These are phyloP conservation scores for Lasioglossum oenotherae DNA, from an alignment of 2,888 invertebrate species.

Conservation along the genomic window DNA sequence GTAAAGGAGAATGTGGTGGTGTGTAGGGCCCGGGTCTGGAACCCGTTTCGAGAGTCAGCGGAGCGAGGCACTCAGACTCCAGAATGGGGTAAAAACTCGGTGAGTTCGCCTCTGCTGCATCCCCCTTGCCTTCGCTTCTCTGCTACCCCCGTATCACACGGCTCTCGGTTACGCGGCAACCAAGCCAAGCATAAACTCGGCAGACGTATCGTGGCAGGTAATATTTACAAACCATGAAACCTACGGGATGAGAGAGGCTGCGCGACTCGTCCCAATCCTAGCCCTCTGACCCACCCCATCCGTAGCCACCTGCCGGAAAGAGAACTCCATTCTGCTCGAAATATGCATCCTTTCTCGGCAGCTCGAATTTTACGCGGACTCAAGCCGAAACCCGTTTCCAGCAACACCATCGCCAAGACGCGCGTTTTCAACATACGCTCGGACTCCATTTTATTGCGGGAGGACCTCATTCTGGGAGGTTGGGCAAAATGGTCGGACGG, in stretches of 20 bases:
- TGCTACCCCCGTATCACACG: constrained; percentile 71
- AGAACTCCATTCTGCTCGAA: constrained; percentile 16
- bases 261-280: constrained; percentile 4
- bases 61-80: constrained; percentile 82
- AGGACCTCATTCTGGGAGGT: not conserved
- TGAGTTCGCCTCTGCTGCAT: constrained; percentile 73
- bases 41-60: constrained; percentile 82
- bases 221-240: constrained; percentile 82
- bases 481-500: not conserved
- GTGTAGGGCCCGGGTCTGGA: constrained; percentile 71
- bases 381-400: constrained; percentile 15
- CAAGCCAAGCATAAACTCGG: constrained; percentile 80
- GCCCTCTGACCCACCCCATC: constrained; percentile 33
- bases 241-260: constrained; percentile 58
- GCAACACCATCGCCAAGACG: not conserved
- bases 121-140: constrained; percentile 30
- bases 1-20: constrained; percentile 63
- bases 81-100: constrained; percentile 82
- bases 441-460: not conserved
- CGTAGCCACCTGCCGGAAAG: constrained; percentile 49
- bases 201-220: constrained; percentile 78
- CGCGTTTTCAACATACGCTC: not conserved
- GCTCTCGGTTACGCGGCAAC: constrained; percentile 79
- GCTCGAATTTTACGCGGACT: constrained; percentile 53
- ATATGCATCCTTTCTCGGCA: constrained; percentile 51